A percentile compares a stretch with the other conserved stretches of the same genome.
phyloP scores from a whole-genome alignment of 2,797 vertebrate species.

The Ambastaia sidthimunki region DNA sequence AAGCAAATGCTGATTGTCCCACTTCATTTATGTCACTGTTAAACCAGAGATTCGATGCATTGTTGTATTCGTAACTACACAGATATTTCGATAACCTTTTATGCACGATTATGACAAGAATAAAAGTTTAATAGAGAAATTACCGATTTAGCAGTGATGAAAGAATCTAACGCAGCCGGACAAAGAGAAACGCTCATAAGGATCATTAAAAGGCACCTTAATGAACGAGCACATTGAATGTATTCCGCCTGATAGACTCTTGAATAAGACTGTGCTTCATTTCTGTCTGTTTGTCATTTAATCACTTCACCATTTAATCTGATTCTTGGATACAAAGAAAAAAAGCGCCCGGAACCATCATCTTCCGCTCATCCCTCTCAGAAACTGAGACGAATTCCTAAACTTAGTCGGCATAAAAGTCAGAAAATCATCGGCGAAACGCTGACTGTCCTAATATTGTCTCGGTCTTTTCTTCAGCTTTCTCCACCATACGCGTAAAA shows the following conservation, averaged over 20 bases:
- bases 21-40: slow-evolving; percentile 9
- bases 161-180: slow-evolving; percentile 49
- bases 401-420: slow-evolving; percentile 66
- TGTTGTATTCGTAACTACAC: slow-evolving; percentile 21
- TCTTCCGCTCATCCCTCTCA: slow-evolving; percentile 69
- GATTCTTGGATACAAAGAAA: slow-evolving; percentile 68
- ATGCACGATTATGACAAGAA: background rate
- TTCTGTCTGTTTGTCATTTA: slow-evolving; percentile 81
- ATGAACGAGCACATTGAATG: slow-evolving; percentile 61
- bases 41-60: slow-evolving; percentile 19
- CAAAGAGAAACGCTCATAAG: slow-evolving; percentile 52
- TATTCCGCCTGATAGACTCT: slow-evolving; percentile 73
- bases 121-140: slow-evolving; percentile 52
- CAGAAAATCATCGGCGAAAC: slow-evolving; percentile 61
- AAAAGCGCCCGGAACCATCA: slow-evolving; percentile 65
- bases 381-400: slow-evolving; percentile 66
- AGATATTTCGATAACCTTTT: slow-evolving; percentile 24
- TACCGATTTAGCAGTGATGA: slow-evolving; percentile 44
- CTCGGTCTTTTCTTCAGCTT: slow-evolving; percentile 53
- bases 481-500: slow-evolving; percentile 57
- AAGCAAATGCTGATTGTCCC: slow-evolving; percentile 16
- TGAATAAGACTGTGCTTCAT: slow-evolving; percentile 84
- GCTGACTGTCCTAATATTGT: slow-evolving; percentile 58
- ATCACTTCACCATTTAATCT: slow-evolving; percentile 80
- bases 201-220: slow-evolving; percentile 59